These are phyloP conservation scores for Melangyna quadrimaculata DNA, from an alignment of 2,888 invertebrate species.

Conservation along the genomic window DNA sequence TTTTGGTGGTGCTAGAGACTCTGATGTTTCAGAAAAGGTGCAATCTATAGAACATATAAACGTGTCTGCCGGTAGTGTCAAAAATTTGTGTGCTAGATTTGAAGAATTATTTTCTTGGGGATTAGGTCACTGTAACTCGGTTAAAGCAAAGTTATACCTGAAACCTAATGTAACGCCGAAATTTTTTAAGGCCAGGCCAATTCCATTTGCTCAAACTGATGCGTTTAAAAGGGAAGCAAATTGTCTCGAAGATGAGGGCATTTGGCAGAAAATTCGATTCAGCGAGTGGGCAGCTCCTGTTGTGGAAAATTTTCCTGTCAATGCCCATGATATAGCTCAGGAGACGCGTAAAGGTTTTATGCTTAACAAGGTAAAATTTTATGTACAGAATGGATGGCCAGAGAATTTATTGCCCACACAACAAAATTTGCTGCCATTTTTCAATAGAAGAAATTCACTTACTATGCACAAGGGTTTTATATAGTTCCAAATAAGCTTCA, in stretches of 20 bases:
- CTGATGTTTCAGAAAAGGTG: neutral
- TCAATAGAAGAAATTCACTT: too few species aligned
- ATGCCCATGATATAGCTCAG: too few species aligned
- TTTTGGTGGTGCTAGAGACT: too few species aligned
- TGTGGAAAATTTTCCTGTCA: too few species aligned
- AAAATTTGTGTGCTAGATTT: neutral
- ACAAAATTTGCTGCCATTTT: too few species aligned
- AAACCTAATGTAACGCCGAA: neutral
- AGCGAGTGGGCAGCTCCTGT: constrained; percentile 7
- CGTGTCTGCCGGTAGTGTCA: neutral
- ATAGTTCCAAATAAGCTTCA: too few species aligned
- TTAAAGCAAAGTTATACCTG: neutral
- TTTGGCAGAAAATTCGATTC: constrained; percentile 6
- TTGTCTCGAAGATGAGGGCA: neutral
- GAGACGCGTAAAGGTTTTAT: too few species aligned
- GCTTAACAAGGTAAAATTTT: too few species aligned
- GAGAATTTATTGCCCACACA: too few species aligned
- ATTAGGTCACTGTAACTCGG: neutral
- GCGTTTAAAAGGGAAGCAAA: neutral
- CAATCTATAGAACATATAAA: neutral
- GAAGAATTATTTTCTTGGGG: neutral
- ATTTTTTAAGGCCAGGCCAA: constrained; percentile 5
- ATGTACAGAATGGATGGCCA: too few species aligned
- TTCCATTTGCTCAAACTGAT: constrained; percentile 1
- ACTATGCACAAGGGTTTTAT: too few species aligned